A percentile compares a stretch with the other conserved stretches of the same genome.
Evolutionary conservation across 2,888 invertebrate species (phyloP).

Genomic region (Galerucella pusilla): DNA sequence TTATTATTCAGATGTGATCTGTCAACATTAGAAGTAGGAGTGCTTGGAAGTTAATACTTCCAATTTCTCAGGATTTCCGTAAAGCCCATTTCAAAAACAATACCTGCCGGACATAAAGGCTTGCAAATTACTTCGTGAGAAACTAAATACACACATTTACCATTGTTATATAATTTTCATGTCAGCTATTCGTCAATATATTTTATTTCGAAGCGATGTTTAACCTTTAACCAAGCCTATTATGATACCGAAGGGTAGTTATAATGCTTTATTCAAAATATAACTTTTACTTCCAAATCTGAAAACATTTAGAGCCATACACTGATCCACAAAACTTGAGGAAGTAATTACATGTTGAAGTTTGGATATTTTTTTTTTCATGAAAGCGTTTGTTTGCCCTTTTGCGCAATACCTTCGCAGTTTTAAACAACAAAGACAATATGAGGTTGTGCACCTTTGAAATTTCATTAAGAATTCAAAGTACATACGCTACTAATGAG

Average conservation of each 20-base stretch:
- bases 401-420: too few relatives aligned
- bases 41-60: not conserved
- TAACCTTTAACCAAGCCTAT: not conserved
- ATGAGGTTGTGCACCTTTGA: too few relatives aligned
- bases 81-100: not conserved
- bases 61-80: slow-evolving; percentile 2
- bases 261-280: not conserved
- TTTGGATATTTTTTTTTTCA: too few relatives aligned
- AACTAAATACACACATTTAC: slow-evolving; percentile 28
- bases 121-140: slow-evolving; percentile 13
- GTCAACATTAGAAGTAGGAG: slow-evolving; percentile 11
- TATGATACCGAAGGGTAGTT: not conserved
- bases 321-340: too few relatives aligned
- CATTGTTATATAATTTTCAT: slow-evolving; percentile 20
- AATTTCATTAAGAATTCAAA: too few relatives aligned
- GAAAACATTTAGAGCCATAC: too few relatives aligned
- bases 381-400: too few relatives aligned
- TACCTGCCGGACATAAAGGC: not conserved
- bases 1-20: not conserved
- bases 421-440: too few relatives aligned
- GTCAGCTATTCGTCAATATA: slow-evolving; percentile 18
- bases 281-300: not conserved
- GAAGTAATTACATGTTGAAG: too few relatives aligned
- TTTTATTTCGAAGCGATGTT: slow-evolving; percentile 1
- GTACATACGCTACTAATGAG: too few relatives aligned